Evolutionary conservation across 2,888 invertebrate genomes (phyloP), one percentile per base, ranked within the genome.

Genomic region (Melanostoma mellinum): DNA sequence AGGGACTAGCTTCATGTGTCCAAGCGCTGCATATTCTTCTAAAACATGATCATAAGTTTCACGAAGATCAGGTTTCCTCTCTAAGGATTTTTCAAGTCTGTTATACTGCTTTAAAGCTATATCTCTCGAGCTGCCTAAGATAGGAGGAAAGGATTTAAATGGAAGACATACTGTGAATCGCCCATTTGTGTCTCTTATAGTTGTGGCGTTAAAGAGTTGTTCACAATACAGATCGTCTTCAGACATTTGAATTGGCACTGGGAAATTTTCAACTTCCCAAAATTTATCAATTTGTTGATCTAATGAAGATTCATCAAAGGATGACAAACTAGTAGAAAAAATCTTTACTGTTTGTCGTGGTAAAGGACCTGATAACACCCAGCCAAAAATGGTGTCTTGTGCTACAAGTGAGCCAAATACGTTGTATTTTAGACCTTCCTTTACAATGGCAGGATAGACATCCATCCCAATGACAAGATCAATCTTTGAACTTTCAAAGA

Each of bases 401-500:
- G 69, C 69, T 33, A 69, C 9, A 20, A 58, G 48, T 3, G 40
- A 40, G 6, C 63, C 44, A 2, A 36, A 63, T 8, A 46, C 10
- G 20, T 65, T 40, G 4, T 40, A 9, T 6, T 63, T 53, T 1
- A 55, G 4, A 2, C 63, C 73, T 30, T 73, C 73, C 4, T 9
- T 5, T 2, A 73, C 9, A 4, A 73, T 61, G 6, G 60, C 10
- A 4, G 52, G 20, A 44, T 73, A 73, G 35, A 55, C 6, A 30
- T 63, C 73, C 8, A 10, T 9, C 2, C 65, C 73, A 42, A 72
- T 42, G 4, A 53, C 40, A n/a, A 72, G 9, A 55, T 73, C 73
- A 20, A 55, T 36, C 30, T 53, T 63, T 1, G 55, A 63, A n/a
- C 55, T 63, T 46, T 65, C 30, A 50, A 42, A 36, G 33, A 55